phyloP scores from a whole-genome alignment of 2,888 invertebrate genomes.

The Hirtodrosophila confusa region DNA sequence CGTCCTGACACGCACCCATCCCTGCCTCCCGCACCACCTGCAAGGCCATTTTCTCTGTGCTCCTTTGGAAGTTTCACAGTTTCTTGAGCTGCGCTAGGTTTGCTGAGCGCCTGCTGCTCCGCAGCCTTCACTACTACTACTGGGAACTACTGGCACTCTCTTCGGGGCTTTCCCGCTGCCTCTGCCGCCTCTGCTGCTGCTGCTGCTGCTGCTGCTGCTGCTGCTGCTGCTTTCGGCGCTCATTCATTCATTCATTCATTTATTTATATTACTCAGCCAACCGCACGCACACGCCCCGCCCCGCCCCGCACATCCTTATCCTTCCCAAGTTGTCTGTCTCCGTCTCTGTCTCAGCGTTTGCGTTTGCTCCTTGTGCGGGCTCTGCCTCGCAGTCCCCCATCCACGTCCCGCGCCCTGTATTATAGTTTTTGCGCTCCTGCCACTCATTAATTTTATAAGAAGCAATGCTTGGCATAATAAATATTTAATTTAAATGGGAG shows the following conservation, averaged over 20 bases:
- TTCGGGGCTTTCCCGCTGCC: background rate
- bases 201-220: background rate
- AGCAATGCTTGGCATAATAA: conserved; percentile 80
- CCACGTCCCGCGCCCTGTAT: conserved; percentile 55
- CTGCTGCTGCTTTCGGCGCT: conserved; percentile 28
- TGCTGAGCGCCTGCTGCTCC: conserved; percentile 62
- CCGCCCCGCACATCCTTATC: conserved; percentile 17
- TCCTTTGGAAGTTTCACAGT: conserved; percentile 16
- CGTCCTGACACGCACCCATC: too few relatives aligned
- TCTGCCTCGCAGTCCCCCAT: conserved; percentile 30
- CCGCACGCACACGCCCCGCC: conserved; percentile 63
- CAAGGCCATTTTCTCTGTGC: conserved; percentile 36
- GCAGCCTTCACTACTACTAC: conserved; percentile 66
- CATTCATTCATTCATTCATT: conserved; percentile 74
- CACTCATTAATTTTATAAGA: conserved; percentile 83
- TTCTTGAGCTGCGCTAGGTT: conserved; percentile 35
- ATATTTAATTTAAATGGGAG: conserved; percentile 82
- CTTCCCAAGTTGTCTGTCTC: conserved; percentile 28
- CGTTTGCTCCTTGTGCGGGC: conserved; percentile 6
- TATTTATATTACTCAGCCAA: conserved; percentile 71
- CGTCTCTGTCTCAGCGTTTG: background rate
- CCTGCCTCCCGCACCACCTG: conserved; percentile 36
- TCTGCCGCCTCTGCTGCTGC: background rate
- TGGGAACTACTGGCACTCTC: conserved; percentile 32
- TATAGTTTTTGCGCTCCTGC: conserved; percentile 78